A percentile compares a stretch with the other conserved stretches of the same genome.
Evolutionary conservation across 2,797 vertebrate species (phyloP).

Genomic region (Enteromius anoplus): DNA sequence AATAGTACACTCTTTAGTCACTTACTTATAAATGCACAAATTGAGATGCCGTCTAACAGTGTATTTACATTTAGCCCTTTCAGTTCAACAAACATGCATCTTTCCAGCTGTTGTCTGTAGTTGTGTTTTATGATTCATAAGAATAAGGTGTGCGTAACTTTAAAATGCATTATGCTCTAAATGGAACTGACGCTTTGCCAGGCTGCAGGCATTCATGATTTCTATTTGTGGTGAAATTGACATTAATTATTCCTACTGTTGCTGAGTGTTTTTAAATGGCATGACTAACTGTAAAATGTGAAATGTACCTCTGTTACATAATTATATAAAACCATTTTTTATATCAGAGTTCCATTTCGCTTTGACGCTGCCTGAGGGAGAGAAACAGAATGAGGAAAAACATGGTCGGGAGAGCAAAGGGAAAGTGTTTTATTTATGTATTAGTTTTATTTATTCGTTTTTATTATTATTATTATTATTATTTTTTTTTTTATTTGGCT

Average conservation of each 20-base stretch:
- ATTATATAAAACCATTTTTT: neutral
- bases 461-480: too few species aligned
- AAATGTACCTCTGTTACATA: neutral
- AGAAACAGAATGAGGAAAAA: neutral
- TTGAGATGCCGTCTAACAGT: neutral
- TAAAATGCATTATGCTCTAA: neutral
- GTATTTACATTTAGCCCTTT: neutral
- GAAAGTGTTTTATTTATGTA: neutral
- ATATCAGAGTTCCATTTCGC: neutral
- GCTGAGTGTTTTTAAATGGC: neutral
- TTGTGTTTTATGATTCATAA: neutral
- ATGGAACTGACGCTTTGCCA: neutral
- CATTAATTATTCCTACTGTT: neutral
- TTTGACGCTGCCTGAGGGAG: conserved; percentile 12
- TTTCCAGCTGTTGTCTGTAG: neutral
- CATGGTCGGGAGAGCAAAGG: neutral
- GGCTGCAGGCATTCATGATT: neutral
- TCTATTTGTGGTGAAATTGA: neutral
- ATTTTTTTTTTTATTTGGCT: neutral
- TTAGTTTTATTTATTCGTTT: neutral
- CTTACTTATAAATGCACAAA: neutral
- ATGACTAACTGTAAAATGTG: neutral
- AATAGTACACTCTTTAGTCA: neutral
- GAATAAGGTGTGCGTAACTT: neutral
- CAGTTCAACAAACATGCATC: neutral